Evolutionary conservation across 1,140 invertebrate genomes (phyloP), one percentile per base, ranked within the genome.

Genomic region (Drosophila ogumai): DNA sequence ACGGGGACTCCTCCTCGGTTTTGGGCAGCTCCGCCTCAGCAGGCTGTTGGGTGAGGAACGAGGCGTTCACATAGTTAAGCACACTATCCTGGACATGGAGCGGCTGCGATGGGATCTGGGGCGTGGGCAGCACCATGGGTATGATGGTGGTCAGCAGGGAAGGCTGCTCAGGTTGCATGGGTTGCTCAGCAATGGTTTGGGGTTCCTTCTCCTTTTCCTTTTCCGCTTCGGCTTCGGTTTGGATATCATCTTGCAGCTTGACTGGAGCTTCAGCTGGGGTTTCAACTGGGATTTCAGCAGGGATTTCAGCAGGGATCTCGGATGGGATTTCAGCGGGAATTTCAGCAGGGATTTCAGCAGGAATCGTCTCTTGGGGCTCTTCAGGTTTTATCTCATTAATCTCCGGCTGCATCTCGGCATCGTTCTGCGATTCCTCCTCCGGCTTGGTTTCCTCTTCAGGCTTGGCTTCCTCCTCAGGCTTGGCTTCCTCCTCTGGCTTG

Each of bases 41-140:
- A 13, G 59, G 76, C 15, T 79, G 66, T 19, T 49, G 75, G 31
- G 68, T 75, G 64, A 86, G 75, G 54, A 91, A 91, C 36, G 91
- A 92, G n/a, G 84, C 91, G 43, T 92, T 92, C 55, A 92, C 91
- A 52, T 92, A 92, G 77, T 92, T 92, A 9, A 92, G 74, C 25
- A 92, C 91, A 56, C 91, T 92, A 55, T 92, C 91, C 31, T 68
- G 34, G 1, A 87, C 82, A 1, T 69, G 82, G 1, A 76, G 36
- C 28, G 49, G 60, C 40, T 57, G 41, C 15, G 36, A 7, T 36
- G 31, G 59, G 8, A 17, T 19, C 38, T 54, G 66, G 12, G 43
- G 31, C 46, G 71, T 56, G 44, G 74, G 65, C 58, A 72, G n/a
- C 10, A 72, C 66, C 54, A 43, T 59, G 38, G 90, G 90, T 52